Evolutionary conservation across 2,797 vertebrate species (phyloP).

Genomic region (Oreonectes daqikongensis): DNA sequence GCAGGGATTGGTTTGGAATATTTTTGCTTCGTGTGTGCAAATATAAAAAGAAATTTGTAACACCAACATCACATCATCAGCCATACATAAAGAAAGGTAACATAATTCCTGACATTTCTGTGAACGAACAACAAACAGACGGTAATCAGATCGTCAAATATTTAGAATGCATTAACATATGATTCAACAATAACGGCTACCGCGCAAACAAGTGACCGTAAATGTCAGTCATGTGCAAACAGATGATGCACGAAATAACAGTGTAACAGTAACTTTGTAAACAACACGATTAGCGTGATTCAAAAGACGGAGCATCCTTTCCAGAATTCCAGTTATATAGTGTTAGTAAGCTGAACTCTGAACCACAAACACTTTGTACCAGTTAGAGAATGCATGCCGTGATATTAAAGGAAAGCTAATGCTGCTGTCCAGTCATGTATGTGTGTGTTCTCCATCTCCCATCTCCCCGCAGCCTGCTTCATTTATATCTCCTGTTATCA

Average conservation of each 20-base stretch:
- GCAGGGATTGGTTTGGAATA: background rate
- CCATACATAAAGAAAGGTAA: background rate
- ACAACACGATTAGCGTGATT: background rate
- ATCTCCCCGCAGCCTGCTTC: constrained; percentile 41
- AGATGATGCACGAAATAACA: background rate
- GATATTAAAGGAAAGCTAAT: constrained; percentile 60
- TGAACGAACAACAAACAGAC: background rate
- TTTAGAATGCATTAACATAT: constrained; percentile 6
- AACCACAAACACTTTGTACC: background rate
- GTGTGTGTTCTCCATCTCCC: constrained; percentile 37
- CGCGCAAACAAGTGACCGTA: constrained; percentile 16
- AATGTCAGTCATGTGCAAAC: constrained; percentile 20
- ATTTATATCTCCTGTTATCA: constrained; percentile 59
- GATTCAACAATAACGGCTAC: background rate
- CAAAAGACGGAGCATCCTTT: background rate
- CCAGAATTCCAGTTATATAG: background rate
- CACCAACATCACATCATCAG: background rate
- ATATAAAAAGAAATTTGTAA: background rate
- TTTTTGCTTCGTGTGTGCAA: background rate
- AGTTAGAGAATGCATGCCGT: constrained; percentile 24
- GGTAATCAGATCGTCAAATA: constrained; percentile 27
- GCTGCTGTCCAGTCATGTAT: constrained; percentile 37
- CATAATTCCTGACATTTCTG: background rate
- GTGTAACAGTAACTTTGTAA: constrained; percentile 10
- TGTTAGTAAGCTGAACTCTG: background rate